Conservation (phyloP, 2,888 invertebrate genomes). For the Nebria salina region DNA sequence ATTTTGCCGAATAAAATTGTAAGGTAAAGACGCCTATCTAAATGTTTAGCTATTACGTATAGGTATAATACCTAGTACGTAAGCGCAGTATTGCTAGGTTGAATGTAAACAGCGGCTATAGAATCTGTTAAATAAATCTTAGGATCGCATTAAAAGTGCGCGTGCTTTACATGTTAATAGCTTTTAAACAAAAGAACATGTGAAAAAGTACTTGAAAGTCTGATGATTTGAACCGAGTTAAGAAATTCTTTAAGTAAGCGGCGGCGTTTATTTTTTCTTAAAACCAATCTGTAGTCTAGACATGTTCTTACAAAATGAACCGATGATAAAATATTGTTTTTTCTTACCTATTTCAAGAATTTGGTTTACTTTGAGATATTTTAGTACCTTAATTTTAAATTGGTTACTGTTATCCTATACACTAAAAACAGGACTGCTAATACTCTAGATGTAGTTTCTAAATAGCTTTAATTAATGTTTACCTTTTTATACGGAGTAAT, state of each 20-base stretch:
- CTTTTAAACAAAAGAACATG: conserved; percentile 4
- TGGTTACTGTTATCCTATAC: no score
- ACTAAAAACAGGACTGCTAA: no score
- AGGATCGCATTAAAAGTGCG: conserved; percentile 8
- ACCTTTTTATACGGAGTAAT: no score
- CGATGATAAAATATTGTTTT: neutral
- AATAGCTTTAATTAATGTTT: no score
- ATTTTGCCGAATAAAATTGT: neutral
- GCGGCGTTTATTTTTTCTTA: neutral
- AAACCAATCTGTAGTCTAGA: neutral
- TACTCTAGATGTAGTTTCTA: no score
- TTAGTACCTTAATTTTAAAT: no score
- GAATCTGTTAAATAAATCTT: conserved; percentile 34
- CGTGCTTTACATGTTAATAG: conserved; percentile 24
- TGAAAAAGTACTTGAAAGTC: neutral
- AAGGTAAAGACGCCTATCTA: neutral
- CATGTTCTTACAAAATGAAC: neutral
- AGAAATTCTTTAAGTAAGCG: neutral
- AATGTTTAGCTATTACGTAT: conserved; percentile 2
- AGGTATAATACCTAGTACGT: neutral
- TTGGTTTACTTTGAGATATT: no score
- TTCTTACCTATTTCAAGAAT: no score
- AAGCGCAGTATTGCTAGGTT: conserved; percentile 4
- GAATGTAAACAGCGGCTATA: conserved; percentile 23
- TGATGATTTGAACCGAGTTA: neutral